Base-by-base conservation (phyloP, 2,113 vertebrate genomes). In the Nesogale talazaci region DNA sequence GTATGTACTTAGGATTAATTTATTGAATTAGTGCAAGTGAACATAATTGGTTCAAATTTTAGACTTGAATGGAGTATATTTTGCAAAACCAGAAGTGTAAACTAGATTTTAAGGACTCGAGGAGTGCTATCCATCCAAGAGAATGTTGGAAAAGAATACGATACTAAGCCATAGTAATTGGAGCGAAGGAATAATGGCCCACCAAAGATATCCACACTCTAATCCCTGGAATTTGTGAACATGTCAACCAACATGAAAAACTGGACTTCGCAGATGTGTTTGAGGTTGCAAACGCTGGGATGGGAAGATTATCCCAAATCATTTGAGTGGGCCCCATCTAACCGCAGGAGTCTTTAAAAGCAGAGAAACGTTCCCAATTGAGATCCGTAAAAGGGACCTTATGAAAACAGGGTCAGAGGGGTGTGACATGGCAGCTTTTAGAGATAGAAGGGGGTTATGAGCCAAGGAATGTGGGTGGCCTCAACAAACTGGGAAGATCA, bases 61-160 rank as follows among this genome's bases (percentile, higher is more conserved):
- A 89, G 59, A 59, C 1, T 93, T 92, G 29, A 93, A 70, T n/a
- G 9, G 70, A 76, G 10, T 70, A n/a, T 78, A 38, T 57, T 91
- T 83, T 86, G 16, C 4, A 70, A 91, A 87, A 75, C 4, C 61
- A 82, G 0, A 2, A 42, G 6, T 8, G 40, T 86, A 4, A 31
- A 38, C 1, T 61, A 65, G 10, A 36, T 94, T 92, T 93, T 61
- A 63, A 69, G 8, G 25, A 85, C 20, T 56, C 38, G 16, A 7
- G 57, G 19, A n/a, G 65, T 83, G 88, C 87, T 89, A 69, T 38
- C 82, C 34, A 63, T 42, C 34, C 15, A 61, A 90, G 79, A 88
- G 80, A 63, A 57, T 15, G 52, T 65, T 86, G 72, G 22, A 80
- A 83, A 79, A 90, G 40, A 59, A 77, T 38, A 20, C 63, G 86